Percentiles rank a stretch among this genome's conserved stretches.
Evolutionary conservation across 2,888 invertebrate genomes (phyloP).

Genomic region (Meganola albula): DNA sequence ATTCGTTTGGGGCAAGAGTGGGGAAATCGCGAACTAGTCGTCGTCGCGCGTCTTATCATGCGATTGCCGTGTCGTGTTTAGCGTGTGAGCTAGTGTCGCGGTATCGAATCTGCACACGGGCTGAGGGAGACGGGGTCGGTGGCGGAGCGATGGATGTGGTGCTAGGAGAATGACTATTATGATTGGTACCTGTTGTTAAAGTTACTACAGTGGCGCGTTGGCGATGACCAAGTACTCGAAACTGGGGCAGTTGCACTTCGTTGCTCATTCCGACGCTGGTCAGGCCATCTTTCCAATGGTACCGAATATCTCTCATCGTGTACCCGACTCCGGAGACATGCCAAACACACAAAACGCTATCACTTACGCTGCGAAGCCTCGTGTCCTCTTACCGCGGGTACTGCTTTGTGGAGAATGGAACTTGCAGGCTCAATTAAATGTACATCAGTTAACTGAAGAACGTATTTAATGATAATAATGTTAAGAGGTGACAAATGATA

Average conservation of each 20-base stretch:
- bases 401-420: constrained; percentile 42
- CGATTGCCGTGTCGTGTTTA: constrained; percentile 64
- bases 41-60: constrained; percentile 64
- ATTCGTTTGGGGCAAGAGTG: constrained; percentile 66
- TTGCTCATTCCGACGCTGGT: constrained; percentile 96
- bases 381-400: constrained; percentile 49
- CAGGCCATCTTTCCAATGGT: constrained; percentile 96
- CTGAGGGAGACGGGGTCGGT: constrained; percentile 72
- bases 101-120: constrained; percentile 65
- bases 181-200: constrained; percentile 92
- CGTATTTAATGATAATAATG: too few species aligned
- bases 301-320: constrained; percentile 98
- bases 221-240: constrained; percentile 96
- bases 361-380: constrained; percentile 74
- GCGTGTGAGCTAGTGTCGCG: constrained; percentile 72
- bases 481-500: too few species aligned
- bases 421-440: constrained; percentile 40
- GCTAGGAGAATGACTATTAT: constrained; percentile 58
- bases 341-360: constrained; percentile 78
- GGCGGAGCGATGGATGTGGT: constrained; percentile 63
- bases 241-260: constrained; percentile 97
- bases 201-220: constrained; percentile 96
- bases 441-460: too few species aligned
- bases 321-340: constrained; percentile 91
- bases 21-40: constrained; percentile 60